Evolutionary conservation across 2,888 invertebrate species (phyloP).

Genomic region (Strigamia maritima): DNA sequence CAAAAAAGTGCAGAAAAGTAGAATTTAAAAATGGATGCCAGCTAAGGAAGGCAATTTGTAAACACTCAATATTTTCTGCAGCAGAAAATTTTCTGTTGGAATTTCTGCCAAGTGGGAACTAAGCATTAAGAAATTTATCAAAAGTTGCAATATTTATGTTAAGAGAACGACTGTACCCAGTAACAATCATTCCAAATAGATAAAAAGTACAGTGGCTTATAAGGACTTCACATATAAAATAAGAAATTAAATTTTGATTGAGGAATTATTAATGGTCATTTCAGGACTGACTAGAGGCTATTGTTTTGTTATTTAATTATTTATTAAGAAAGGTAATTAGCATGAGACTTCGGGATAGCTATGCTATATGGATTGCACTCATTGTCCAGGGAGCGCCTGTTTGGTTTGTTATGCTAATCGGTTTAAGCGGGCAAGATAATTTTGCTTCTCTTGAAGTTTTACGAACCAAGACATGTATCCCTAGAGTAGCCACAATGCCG

Average conservation of each 20-base stretch:
- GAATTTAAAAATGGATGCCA: too few relatives aligned
- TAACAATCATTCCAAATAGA: too few relatives aligned
- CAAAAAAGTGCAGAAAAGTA: too few relatives aligned
- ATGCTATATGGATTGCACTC: background rate
- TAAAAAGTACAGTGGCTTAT: too few relatives aligned
- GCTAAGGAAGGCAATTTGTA: too few relatives aligned
- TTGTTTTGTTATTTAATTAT: background rate
- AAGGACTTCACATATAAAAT: too few relatives aligned
- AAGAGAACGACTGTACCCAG: too few relatives aligned
- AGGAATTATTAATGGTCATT: background rate
- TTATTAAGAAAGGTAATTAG: background rate
- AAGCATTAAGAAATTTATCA: too few relatives aligned
- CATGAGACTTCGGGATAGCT: background rate
- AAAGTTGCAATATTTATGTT: too few relatives aligned
- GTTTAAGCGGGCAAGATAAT: slow-evolving; percentile 1
- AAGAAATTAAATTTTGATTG: background rate
- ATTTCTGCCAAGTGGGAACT: too few relatives aligned
- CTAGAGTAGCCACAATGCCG: background rate
- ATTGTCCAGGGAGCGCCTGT: background rate
- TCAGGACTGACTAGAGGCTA: background rate
- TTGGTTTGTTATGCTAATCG: slow-evolving; percentile 19
- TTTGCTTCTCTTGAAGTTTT: background rate
- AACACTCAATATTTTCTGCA: too few relatives aligned
- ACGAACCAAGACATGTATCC: background rate
- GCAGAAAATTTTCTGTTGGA: too few relatives aligned